Base-by-base conservation (phyloP, 2,888 invertebrate genomes). In the Euzophera pinguis region DNA sequence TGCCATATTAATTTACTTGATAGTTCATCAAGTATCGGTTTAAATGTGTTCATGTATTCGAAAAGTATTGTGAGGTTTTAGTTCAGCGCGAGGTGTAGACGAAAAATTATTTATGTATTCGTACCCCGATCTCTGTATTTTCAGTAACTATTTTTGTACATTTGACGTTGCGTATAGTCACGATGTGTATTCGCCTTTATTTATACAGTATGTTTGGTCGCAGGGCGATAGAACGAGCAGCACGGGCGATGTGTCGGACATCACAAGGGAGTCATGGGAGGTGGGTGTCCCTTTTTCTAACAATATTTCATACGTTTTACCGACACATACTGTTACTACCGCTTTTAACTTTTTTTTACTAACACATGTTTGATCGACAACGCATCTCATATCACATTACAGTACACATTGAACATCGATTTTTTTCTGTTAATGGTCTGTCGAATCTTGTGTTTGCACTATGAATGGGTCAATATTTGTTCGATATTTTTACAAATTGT, bases 261-360 rank as follows among this genome's bases (percentile, higher is more conserved):
- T 96, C 60, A 96, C 96, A 52, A 93, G 96, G 75, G 97, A 97
- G 82, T 97, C 96, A 58, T 97, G 97, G 97, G 97, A 97, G 97
- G 97, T 97, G 88, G 93, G 95, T 92, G 16, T 58, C 53, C 56
- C 54, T 57, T 62, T 58, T 52, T 51, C 13, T n/a, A 1, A 14
- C 9, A 10, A 29, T 32, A 32, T 16, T 32, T 14, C 12, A 10
- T 27, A 14, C 29, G 53, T 57, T 47, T 64, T 61, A 63, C 54
- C 54, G 62, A 75, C 73, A 73, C 73, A 55, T 69, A 73, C 73
- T 58, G 69, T 65, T 78, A 73, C 78, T 70, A 71, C 73, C 72
- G 70, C 68, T 69, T 81, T 67, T 59, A n/a, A n/a, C n/a, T n/a
- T n/a, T n/a, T n/a, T n/a, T n/a, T n/a, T n/a, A n/a, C n/a, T 67